phyloP scores from a whole-genome alignment of 2,888 invertebrate species.

The Lottia gigantea region DNA sequence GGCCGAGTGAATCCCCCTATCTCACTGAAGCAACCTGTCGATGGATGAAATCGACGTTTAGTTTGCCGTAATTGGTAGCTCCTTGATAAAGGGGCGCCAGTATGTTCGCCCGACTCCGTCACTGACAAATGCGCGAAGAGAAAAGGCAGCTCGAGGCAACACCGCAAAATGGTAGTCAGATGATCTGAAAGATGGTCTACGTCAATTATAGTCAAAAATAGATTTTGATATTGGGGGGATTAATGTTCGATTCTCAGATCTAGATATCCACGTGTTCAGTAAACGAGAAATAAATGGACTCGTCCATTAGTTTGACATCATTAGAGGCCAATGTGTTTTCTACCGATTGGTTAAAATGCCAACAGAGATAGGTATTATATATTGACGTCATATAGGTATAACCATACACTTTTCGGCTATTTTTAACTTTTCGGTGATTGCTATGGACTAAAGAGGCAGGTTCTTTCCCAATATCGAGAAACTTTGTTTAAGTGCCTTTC shows the following conservation, averaged over 20 bases:
- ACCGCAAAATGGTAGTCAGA: not conserved
- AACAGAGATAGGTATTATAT: not conserved
- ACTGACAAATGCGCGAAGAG: constrained; percentile 6
- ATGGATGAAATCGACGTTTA: constrained; percentile 24
- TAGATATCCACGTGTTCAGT: not conserved
- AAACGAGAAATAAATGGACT: not conserved
- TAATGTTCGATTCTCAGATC: not conserved
- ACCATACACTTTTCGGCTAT: constrained; percentile 34
- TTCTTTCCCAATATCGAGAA: too few species aligned
- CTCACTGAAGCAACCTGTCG: constrained; percentile 30
- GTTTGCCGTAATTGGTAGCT: constrained; percentile 32
- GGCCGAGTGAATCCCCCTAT: constrained; percentile 33
- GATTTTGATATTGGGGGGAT: not conserved
- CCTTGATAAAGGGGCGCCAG: constrained; percentile 9
- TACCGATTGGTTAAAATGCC: not conserved
- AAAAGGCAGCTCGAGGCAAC: not conserved
- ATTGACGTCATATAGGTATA: constrained; percentile 37
- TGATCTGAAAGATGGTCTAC: not conserved
- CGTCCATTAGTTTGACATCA: constrained; percentile 6
- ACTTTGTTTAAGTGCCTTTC: too few species aligned
- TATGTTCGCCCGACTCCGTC: not conserved
- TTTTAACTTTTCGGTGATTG: constrained; percentile 23
- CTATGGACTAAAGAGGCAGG: constrained; percentile 32
- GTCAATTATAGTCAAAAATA: not conserved
- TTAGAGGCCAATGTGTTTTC: constrained; percentile 3